Conservation (phyloP, 2,113 vertebrate genomes). For the Epinephelus lanceolatus region DNA sequence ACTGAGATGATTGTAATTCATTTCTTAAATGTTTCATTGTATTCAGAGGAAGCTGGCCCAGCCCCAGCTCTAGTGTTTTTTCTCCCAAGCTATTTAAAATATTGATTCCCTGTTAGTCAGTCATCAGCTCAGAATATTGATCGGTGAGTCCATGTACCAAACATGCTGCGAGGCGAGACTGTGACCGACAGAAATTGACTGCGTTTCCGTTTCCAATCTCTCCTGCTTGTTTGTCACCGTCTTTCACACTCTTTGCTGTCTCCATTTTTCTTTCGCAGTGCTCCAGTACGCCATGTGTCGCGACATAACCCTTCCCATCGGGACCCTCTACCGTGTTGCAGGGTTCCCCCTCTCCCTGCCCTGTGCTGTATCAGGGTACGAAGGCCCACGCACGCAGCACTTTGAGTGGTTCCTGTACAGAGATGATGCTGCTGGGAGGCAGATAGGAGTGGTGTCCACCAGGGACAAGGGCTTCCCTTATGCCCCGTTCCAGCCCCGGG, state of each 20-base stretch:
- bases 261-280: slow-evolving; percentile 46
- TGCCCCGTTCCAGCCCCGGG: slow-evolving; percentile 79
- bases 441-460: slow-evolving; percentile 89
- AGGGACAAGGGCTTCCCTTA: slow-evolving; percentile 87
- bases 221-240: background rate
- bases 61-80: slow-evolving; percentile 24
- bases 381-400: slow-evolving; percentile 88
- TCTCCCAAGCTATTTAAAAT: slow-evolving; percentile 38
- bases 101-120: slow-evolving; percentile 53
- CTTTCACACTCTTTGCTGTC: background rate
- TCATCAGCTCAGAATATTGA: slow-evolving; percentile 63
- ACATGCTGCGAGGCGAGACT: slow-evolving; percentile 31
- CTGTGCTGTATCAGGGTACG: slow-evolving; percentile 86
- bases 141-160: slow-evolving; percentile 7
- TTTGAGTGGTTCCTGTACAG: slow-evolving; percentile 91
- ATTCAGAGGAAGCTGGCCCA: background rate
- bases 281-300: slow-evolving; percentile 78
- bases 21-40: background rate
- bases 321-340: slow-evolving; percentile 88
- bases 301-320: slow-evolving; percentile 86
- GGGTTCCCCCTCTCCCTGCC: slow-evolving; percentile 87
- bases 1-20: background rate
- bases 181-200: slow-evolving; percentile 12
- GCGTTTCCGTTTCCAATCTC: background rate
- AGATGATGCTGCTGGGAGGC: slow-evolving; percentile 74